Percentiles rank a stretch among this genome's conserved stretches.
Evolutionary conservation across 2,888 invertebrate species (phyloP).

Genomic region (Pseudococcus longispinus): DNA sequence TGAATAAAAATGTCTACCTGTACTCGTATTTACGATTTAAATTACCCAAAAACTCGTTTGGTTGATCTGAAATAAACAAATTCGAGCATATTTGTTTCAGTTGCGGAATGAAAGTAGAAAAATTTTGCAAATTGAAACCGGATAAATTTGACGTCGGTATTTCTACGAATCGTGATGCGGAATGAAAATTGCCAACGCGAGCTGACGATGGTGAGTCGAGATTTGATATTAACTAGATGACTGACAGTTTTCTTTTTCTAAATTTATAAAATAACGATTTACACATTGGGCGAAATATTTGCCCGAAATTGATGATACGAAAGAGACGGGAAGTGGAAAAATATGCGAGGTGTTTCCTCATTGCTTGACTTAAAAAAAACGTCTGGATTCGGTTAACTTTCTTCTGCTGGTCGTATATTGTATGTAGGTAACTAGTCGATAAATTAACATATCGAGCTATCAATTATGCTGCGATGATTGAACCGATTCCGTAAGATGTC

Average conservation of each 20-base stretch:
- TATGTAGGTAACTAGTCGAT: neutral
- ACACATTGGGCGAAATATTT: neutral
- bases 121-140: neutral
- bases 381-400: neutral
- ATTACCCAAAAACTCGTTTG: neutral
- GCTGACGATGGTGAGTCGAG: neutral
- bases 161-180: neutral
- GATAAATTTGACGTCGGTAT: neutral
- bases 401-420: neutral
- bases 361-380: neutral
- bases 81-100: neutral
- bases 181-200: neutral
- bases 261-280: neutral
- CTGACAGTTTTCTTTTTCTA: neutral
- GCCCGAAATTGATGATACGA: neutral
- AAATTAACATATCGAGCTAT: neutral
- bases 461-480: neutral
- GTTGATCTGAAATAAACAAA: neutral
- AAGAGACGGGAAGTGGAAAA: neutral
- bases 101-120: neutral
- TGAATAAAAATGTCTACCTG: neutral
- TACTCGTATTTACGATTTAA: neutral
- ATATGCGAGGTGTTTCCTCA: neutral
- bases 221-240: neutral
- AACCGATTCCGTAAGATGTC: constrained; percentile 24